phyloP scores from a whole-genome alignment of 2,888 invertebrate genomes.

The Orthosia gracilis region DNA sequence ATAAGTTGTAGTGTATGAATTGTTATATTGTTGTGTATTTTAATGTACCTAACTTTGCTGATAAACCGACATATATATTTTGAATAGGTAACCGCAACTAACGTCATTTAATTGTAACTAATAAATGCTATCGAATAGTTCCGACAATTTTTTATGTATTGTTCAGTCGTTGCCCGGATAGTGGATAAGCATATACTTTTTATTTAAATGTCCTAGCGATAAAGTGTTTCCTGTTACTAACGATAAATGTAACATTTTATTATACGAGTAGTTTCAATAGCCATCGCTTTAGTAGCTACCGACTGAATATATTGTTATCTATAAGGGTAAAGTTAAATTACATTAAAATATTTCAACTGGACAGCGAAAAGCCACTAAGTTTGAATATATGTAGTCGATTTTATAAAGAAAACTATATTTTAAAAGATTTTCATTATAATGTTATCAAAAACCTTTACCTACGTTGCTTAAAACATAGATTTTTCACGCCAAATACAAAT shows the following conservation, averaged over 20 bases:
- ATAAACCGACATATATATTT: not conserved
- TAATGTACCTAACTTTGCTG: too few relatives aligned
- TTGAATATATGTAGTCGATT: not conserved
- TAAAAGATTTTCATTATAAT: not conserved
- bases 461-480: not conserved
- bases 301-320: conserved; percentile 15
- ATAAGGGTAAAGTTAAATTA: not conserved
- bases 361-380: not conserved
- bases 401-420: not conserved
- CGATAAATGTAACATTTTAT: conserved; percentile 56
- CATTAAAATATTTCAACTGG: not conserved
- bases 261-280: conserved; percentile 35
- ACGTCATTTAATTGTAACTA: not conserved
- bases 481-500: not conserved
- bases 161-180: conserved; percentile 55
- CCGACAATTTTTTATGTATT: conserved; percentile 54
- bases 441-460: not conserved
- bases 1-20: too few relatives aligned
- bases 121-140: conserved; percentile 27
- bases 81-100: not conserved
- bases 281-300: conserved; percentile 9
- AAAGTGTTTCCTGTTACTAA: conserved; percentile 66
- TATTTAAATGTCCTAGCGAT: conserved; percentile 62
- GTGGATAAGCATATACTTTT: conserved; percentile 55
- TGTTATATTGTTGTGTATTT: too few relatives aligned